Base-by-base conservation (phyloP, 1,140 invertebrate species). In the Eumeta japonica region DNA sequence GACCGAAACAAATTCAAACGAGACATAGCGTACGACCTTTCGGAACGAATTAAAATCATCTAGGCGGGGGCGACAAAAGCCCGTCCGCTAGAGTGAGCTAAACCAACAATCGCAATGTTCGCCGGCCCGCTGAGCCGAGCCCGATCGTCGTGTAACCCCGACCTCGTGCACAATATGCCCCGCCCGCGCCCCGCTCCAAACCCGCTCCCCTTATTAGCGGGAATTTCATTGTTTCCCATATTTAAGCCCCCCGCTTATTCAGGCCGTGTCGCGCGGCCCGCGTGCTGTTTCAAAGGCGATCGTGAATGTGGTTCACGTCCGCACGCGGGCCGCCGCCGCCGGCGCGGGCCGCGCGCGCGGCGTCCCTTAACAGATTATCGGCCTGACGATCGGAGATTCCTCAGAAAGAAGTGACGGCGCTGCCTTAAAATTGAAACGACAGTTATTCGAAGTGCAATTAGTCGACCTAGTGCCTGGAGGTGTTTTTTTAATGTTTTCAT, bases 201-300 rank as follows among this genome's bases (percentile, higher is more conserved):
- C 63, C 66, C 58, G 55, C 57, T 59, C 51, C 61, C 67, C 62
- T 64, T 64, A 74, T 75, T 76, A 74, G 51, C 55, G 54, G 50
- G 48, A 46, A 58, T 61, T 41, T 59, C 58, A 73, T 75, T 75
- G 67, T 76, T 68, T 73, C 58, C 62, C 51, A 68, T 55, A 64
- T 71, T 74, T 70, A 68, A 62, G 60, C 46, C 45, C 53, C 46
- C 45, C 53, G 50, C 48, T 53, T 43, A 48, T 56, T 49, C 55
- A 55, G 19, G 5, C 20, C 20, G 20, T 24, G 20, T 24, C 5
- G 20, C 20, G n/a, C 20, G 20, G 20, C 5, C 5, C n/a, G n/a
- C n/a, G 5, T 24, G 20, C n/a, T 5, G 20, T n/a, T 24, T n/a
- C 20, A 24, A 24, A 7, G 20, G n/a, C 20, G n/a, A 24, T 24